Evolutionary conservation across 2,113 vertebrate genomes (phyloP).

Genomic region (Podarcis muralis): DNA sequence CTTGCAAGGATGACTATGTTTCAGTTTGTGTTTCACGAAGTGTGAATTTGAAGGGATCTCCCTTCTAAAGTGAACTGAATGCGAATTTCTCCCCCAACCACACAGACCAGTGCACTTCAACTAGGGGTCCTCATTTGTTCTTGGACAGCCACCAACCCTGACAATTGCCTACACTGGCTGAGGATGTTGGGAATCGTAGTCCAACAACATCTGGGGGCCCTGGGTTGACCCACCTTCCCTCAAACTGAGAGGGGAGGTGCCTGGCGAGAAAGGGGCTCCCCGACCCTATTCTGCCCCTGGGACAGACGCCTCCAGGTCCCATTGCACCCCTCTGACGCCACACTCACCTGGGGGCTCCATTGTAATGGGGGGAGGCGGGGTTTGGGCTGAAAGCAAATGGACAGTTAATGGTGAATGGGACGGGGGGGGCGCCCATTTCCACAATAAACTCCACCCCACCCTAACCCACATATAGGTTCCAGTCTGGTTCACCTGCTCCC

Average conservation of each 20-base stretch:
- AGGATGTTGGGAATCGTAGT: too few relatives aligned
- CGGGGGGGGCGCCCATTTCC: rapidly evolving
- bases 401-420: conserved; percentile 40
- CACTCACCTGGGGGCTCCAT: conserved; percentile 80
- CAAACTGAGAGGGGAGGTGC: background rate
- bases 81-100: too few relatives aligned
- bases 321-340: background rate
- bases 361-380: conserved; percentile 68
- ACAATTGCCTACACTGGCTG: too few relatives aligned
- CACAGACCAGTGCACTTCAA: too few relatives aligned
- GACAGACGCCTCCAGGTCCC: background rate
- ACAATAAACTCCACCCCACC: background rate
- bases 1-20: too few relatives aligned
- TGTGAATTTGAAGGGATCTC: too few relatives aligned
- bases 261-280: too few relatives aligned
- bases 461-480: background rate
- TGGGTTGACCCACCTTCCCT: background rate
- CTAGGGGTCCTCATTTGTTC: too few relatives aligned
- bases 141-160: too few relatives aligned
- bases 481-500: conserved; percentile 79
- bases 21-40: too few relatives aligned
- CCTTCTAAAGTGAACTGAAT: too few relatives aligned
- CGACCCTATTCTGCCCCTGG: background rate
- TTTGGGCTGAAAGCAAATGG: conserved; percentile 82
- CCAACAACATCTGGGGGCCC: too few relatives aligned